Evolutionary conservation across 1,140 invertebrate species (phyloP).

Genomic region (Epicauta chinensis): DNA sequence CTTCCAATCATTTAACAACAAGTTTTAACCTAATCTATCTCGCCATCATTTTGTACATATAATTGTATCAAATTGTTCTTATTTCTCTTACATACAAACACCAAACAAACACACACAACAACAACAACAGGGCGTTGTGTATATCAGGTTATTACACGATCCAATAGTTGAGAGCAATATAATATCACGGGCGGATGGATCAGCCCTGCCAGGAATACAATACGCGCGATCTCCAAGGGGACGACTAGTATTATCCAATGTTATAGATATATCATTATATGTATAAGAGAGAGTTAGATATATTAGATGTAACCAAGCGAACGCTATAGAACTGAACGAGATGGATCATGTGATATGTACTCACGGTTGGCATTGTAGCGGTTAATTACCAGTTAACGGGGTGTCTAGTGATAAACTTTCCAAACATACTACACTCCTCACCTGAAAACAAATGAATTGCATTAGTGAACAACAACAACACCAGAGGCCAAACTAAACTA

Average conservation of each 20-base stretch:
- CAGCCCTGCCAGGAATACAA: constrained; percentile 20
- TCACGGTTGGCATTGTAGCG: constrained; percentile 31
- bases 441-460: constrained; percentile 23
- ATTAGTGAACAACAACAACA: constrained; percentile 14
- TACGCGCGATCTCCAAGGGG: constrained; percentile 17
- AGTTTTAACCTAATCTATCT: too few relatives aligned
- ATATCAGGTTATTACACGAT: constrained; percentile 32
- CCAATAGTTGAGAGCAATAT: constrained; percentile 32
- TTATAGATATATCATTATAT: too few relatives aligned
- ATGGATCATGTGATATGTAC: constrained; percentile 31
- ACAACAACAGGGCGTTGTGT: constrained; percentile 3
- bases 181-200: constrained; percentile 33
- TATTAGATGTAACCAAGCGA: background rate
- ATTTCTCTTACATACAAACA: background rate
- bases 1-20: too few relatives aligned
- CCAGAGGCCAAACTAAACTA: too few relatives aligned
- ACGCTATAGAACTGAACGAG: constrained; percentile 14
- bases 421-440: constrained; percentile 21
- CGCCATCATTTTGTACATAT: constrained; percentile 2
- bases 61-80: constrained; percentile 10
- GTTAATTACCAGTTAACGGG: constrained; percentile 32
- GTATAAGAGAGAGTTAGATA: too few relatives aligned
- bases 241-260: background rate
- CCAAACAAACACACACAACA: too few relatives aligned
- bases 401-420: constrained; percentile 24